Conservation (phyloP, 37 sponge, comb jelly and placozoan genomes). For the Axinella damicornis region DNA sequence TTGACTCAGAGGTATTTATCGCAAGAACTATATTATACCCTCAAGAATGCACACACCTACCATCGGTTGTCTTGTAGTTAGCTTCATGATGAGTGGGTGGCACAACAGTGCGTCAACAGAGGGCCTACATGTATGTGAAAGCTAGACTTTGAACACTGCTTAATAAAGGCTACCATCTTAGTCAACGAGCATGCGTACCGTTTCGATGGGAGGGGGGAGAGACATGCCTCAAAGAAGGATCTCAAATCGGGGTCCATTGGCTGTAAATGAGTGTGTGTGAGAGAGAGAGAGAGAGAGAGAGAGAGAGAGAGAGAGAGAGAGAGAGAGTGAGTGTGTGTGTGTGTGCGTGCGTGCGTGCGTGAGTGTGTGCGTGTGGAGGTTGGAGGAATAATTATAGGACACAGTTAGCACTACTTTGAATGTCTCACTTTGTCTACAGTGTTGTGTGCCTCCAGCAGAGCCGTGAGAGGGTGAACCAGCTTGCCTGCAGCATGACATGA, state of each 20-base stretch:
- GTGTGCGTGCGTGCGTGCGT: too few relatives aligned
- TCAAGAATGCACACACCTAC: too few relatives aligned
- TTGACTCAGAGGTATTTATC: too few relatives aligned
- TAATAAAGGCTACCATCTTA: not conserved
- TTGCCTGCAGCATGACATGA: conserved; percentile 50
- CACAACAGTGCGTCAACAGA: not conserved
- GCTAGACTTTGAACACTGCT: not conserved
- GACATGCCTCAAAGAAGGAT: conserved; percentile 64
- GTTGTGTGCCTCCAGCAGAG: conserved; percentile 62
- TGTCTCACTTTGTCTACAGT: conserved; percentile 52
- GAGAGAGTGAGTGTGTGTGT: not conserved
- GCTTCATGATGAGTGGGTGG: conserved; percentile 8
- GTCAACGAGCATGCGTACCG: conserved; percentile 11
- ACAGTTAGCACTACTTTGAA: too few relatives aligned
- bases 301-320: not conserved
- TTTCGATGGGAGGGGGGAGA: conserved; percentile 37
- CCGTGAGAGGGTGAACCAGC: conserved; percentile 37
- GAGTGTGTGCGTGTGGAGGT: too few relatives aligned
- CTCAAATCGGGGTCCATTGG: conserved; percentile 44
- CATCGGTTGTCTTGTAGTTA: too few relatives aligned
- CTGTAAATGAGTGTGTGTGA: conserved; percentile 2
- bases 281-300: not conserved
- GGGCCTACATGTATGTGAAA: not conserved
- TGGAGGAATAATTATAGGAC: too few relatives aligned
- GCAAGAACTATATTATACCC: too few relatives aligned